Base-by-base conservation (phyloP, 2,888 invertebrate genomes). In the Herminia tarsipennalis region DNA sequence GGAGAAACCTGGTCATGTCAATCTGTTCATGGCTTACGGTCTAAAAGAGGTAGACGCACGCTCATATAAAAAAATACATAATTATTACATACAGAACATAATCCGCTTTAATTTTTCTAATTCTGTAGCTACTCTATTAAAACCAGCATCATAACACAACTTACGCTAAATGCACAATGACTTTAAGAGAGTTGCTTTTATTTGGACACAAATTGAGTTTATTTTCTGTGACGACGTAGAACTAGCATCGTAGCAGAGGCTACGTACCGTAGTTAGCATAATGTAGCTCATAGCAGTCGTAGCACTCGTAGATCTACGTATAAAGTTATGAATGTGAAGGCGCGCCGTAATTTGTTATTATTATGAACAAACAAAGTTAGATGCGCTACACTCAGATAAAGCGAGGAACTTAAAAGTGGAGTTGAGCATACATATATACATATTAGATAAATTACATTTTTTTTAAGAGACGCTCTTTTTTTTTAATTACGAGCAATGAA, bases 121-220 rank as follows among this genome's bases (percentile, higher is more conserved):
- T n/a, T n/a, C n/a, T n/a, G n/a, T n/a, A n/a, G n/a, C n/a, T n/a
- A n/a, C n/a, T n/a, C n/a, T n/a, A n/a, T n/a, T n/a, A n/a, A n/a
- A n/a, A n/a, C n/a, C n/a, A n/a, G n/a, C n/a, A n/a, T n/a, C n/a
- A n/a, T n/a, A n/a, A n/a, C n/a, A n/a, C n/a, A n/a, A n/a, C n/a
- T n/a, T n/a, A n/a, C n/a, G n/a, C 13, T 33, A 13, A 33, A 35
- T 17, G 10, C 2, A 35, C 17, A 2, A 5, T 10, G 21, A 38
- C 14, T 14, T 38, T 33, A 37, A 8, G 27, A 13, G 18, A 18
- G 13, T 28, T 17, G 9, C 5, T 30, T 43, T 45, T 51, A 48
- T 56, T 51, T 45, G 27, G 37, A 51, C 38, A 33, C 47, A 66
- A 66, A 66, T 66, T 56, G 48, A 52, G 52, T 66, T 62, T 62